Conservation (phyloP, 2,888 invertebrate genomes). For the Lapara coniferarum region DNA sequence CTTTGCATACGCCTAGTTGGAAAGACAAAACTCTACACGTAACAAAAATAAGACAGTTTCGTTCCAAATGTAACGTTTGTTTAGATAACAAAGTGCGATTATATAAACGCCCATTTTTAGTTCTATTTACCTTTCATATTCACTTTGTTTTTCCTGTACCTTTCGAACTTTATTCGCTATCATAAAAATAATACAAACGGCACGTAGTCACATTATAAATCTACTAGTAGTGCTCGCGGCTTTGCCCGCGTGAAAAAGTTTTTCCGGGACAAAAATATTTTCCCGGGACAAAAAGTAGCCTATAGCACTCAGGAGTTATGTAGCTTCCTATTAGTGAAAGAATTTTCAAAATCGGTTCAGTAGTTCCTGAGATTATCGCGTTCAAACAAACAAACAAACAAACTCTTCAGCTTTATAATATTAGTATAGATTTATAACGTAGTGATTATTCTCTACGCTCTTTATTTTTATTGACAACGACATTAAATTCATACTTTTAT, state of each 20-base stretch:
- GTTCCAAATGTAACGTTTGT: conserved; percentile 26
- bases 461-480: conserved; percentile 45
- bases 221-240: no score
- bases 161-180: conserved; percentile 31
- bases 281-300: no score
- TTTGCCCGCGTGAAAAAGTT: no score
- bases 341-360: no score
- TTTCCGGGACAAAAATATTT: no score
- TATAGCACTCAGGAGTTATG: no score
- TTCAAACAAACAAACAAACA: no score
- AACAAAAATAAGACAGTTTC: conserved; percentile 26
- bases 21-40: conserved; percentile 35
- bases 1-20: conserved; percentile 64
- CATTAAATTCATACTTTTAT: conserved; percentile 29
- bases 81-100: conserved; percentile 30
- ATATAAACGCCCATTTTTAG: conserved; percentile 28
- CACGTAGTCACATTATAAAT: no score
- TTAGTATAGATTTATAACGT: no score
- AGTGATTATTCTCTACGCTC: conserved; percentile 43
- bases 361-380: no score
- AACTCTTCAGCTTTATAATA: no score
- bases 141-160: conserved; percentile 30
- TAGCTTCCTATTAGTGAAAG: no score
- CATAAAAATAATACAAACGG: conserved; percentile 42
- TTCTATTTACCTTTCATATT: conserved; percentile 27